These are phyloP conservation scores for Ips typographus DNA, from an alignment of 1,140 invertebrate species.

Conservation along the genomic window DNA sequence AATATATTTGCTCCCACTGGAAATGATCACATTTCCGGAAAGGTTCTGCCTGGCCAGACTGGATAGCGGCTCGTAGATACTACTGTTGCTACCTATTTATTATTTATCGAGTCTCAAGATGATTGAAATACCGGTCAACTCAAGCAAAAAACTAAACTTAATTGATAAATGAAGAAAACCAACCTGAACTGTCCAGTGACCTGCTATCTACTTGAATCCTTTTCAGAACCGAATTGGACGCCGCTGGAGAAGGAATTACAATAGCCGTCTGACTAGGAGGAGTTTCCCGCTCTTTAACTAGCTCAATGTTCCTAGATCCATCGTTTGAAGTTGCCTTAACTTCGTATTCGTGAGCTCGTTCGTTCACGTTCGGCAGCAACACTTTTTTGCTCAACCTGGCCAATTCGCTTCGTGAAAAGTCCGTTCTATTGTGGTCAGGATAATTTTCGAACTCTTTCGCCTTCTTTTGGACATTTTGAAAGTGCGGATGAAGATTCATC, in stretches of 20 bases:
- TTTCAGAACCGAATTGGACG: conserved; percentile 33
- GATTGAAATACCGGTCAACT: too few species aligned
- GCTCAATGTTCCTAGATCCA: conserved; percentile 38
- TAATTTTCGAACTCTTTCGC: conserved; percentile 73
- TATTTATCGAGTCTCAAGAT: too few species aligned
- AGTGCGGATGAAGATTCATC: conserved; percentile 52
- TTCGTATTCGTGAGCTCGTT: conserved; percentile 74
- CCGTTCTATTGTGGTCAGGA: conserved; percentile 62
- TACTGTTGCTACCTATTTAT: conserved; percentile 41
- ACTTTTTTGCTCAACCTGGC: conserved; percentile 68
- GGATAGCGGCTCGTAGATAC: conserved; percentile 41
- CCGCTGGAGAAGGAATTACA: conserved; percentile 10
- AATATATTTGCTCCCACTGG: conserved; percentile 72
- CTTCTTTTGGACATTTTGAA: conserved; percentile 69
- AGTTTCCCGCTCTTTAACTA: conserved; percentile 19
- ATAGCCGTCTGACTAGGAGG: not conserved
- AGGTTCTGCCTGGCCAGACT: conserved; percentile 48
- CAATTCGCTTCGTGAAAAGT: conserved; percentile 71
- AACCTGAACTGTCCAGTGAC: conserved; percentile 54
- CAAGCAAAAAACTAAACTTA: too few species aligned
- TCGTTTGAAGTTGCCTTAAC: conserved; percentile 54
- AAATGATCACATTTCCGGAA: conserved; percentile 73
- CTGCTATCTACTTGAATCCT: conserved; percentile 51
- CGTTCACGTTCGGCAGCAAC: conserved; percentile 72
- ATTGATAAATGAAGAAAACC: not conserved